Percentiles rank a stretch among this genome's conserved stretches.
These are phyloP conservation scores for Polymixis lichenea DNA, from an alignment of 2,888 invertebrate genomes.

Conservation along the genomic window DNA sequence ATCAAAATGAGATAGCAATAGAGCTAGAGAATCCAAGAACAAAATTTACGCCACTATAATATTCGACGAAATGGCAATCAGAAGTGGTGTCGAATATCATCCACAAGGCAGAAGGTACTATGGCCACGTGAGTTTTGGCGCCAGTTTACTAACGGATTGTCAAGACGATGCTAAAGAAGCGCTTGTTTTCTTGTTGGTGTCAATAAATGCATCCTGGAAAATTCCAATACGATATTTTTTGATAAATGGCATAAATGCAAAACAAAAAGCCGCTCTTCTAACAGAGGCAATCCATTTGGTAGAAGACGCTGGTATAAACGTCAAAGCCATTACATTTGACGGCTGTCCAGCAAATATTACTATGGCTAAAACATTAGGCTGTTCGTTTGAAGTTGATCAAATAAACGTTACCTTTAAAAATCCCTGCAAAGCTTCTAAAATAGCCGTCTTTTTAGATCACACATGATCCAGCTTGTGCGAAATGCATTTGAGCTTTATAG, in stretches of 20 bases:
- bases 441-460: constrained; percentile 14
- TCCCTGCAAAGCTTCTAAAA: not conserved
- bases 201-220: constrained; percentile 62
- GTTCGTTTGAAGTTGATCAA: not conserved
- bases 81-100: constrained; percentile 23
- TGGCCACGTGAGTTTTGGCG: too few species aligned
- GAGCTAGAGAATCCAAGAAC: too few species aligned
- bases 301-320: constrained; percentile 1
- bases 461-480: constrained; percentile 10
- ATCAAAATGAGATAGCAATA: not conserved
- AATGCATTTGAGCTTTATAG: constrained; percentile 2
- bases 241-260: constrained; percentile 50
- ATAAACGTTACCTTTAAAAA: constrained; percentile 3
- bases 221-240: constrained; percentile 65
- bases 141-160: constrained; percentile 37
- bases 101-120: not conserved
- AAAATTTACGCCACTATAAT: too few species aligned
- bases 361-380: constrained; percentile 5
- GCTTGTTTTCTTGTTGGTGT: constrained; percentile 60
- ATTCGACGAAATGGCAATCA: constrained; percentile 26
- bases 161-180: constrained; percentile 59
- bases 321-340: constrained; percentile 18
- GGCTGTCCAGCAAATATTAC: constrained; percentile 3
- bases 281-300: constrained; percentile 7
- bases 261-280: constrained; percentile 4